These are phyloP conservation scores for Apamea anceps DNA, from an alignment of 2,888 invertebrate genomes.

Conservation along the genomic window DNA sequence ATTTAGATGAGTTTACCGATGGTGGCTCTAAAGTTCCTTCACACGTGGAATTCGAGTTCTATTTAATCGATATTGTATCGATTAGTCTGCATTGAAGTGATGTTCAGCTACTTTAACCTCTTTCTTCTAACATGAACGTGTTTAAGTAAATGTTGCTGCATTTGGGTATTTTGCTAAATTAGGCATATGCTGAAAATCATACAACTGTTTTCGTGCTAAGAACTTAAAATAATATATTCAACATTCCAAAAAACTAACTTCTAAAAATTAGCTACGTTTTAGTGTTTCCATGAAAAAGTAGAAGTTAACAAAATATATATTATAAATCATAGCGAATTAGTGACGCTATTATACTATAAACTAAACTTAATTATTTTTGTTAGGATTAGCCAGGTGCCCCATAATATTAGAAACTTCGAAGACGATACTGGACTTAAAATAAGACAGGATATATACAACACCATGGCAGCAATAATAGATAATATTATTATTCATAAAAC, in stretches of 20 bases:
- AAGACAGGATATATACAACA: background rate
- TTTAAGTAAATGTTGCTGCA: background rate
- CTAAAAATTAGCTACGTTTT: background rate
- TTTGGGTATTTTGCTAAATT: background rate
- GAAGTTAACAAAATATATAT: background rate
- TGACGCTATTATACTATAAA: background rate
- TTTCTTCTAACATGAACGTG: background rate
- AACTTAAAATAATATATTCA: background rate
- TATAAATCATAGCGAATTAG: background rate
- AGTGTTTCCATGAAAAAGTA: background rate
- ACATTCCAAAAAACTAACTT: background rate
- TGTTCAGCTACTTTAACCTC: background rate
- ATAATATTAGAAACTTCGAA: constrained; percentile 2
- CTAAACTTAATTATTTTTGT: constrained; percentile 8
- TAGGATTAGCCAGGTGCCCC: background rate
- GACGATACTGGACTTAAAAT: background rate
- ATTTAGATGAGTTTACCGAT: background rate
- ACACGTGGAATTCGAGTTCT: background rate
- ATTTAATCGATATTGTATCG: background rate
- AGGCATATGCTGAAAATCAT: background rate
- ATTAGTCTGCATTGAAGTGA: background rate
- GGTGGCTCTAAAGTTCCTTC: background rate
- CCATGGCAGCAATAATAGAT: background rate
- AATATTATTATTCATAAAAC: background rate
- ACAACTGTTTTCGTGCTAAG: background rate